A percentile compares a stretch with the other conserved stretches of the same genome.
Conservation (phyloP, 2,888 invertebrate genomes). For the Diarsia rubi region DNA sequence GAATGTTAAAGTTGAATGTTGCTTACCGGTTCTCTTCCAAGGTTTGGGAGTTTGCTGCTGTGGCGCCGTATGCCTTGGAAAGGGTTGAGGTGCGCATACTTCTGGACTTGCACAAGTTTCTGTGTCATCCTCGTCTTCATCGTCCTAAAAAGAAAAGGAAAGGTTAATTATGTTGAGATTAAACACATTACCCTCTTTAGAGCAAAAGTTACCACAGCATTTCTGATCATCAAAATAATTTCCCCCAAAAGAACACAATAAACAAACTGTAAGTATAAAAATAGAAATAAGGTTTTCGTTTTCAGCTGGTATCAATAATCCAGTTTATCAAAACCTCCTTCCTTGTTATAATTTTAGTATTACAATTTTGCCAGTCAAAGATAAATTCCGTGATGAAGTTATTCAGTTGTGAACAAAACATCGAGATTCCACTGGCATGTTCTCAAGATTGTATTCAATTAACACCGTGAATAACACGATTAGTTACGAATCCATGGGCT, state of each 20-base stretch:
- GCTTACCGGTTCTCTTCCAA: conserved; percentile 89
- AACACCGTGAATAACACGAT: conserved; percentile 33
- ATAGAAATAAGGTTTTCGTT: not conserved
- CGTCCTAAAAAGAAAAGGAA: conserved; percentile 77
- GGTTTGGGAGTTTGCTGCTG: conserved; percentile 85
- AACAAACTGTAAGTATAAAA: not conserved
- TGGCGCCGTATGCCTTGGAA: conserved; percentile 85
- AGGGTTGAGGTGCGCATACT: conserved; percentile 86
- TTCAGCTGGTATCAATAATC: not conserved
- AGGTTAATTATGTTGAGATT: not conserved
- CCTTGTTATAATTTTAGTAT: not conserved
- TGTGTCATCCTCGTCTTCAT: conserved; percentile 89
- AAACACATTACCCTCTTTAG: not conserved
- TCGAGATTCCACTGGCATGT: not conserved
- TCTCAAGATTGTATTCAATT: conserved; percentile 24
- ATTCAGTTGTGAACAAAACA: conserved; percentile 2
- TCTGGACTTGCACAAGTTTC: conserved; percentile 86
- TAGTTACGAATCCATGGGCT: conserved; percentile 21
- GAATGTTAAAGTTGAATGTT: not conserved
- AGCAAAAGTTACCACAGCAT: not conserved
- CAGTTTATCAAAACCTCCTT: not conserved
- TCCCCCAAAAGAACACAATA: not conserved
- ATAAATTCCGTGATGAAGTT: not conserved
- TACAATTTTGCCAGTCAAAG: not conserved
- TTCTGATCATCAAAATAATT: not conserved